Evolutionary conservation across 2,888 invertebrate species (phyloP).

Genomic region (Amphipyra tragopoginis): DNA sequence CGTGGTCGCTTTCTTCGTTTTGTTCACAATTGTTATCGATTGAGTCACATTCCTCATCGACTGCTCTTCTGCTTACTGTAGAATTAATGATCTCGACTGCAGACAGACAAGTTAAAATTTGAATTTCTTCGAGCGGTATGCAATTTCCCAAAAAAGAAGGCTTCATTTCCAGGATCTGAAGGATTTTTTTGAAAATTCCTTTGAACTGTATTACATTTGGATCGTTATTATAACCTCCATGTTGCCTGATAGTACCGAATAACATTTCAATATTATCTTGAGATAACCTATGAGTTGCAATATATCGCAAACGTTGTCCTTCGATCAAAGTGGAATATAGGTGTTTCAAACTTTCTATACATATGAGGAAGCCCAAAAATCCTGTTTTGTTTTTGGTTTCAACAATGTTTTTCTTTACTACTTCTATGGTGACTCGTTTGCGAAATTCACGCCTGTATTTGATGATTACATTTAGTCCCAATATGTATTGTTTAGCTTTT

Average conservation of each 20-base stretch:
- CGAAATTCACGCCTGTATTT: slow-evolving; percentile 5
- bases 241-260: slow-evolving; percentile 32
- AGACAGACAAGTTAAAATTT: slow-evolving; percentile 28
- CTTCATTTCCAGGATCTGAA: slow-evolving; percentile 25
- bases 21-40: background rate
- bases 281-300: slow-evolving; percentile 35
- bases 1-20: slow-evolving; percentile 1
- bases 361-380: slow-evolving; percentile 15
- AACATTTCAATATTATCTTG: no score
- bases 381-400: slow-evolving; percentile 11
- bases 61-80: slow-evolving; percentile 13
- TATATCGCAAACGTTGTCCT: slow-evolving; percentile 15
- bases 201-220: slow-evolving; percentile 40
- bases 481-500: slow-evolving; percentile 17
- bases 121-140: slow-evolving; percentile 30
- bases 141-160: slow-evolving; percentile 34
- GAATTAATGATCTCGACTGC: slow-evolving; percentile 27
- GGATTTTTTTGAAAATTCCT: slow-evolving; percentile 31
- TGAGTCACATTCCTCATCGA: slow-evolving; percentile 6
- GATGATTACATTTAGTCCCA: background rate
- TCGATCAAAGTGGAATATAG: slow-evolving; percentile 11
- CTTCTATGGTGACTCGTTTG: slow-evolving; percentile 1
- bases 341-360: slow-evolving; percentile 22
- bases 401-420: slow-evolving; percentile 10
- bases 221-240: slow-evolving; percentile 43